Evolutionary conservation across 35 echinoderm and acorn worm genomes (phyloP).

Genomic region (Apostichopus japonicus): DNA sequence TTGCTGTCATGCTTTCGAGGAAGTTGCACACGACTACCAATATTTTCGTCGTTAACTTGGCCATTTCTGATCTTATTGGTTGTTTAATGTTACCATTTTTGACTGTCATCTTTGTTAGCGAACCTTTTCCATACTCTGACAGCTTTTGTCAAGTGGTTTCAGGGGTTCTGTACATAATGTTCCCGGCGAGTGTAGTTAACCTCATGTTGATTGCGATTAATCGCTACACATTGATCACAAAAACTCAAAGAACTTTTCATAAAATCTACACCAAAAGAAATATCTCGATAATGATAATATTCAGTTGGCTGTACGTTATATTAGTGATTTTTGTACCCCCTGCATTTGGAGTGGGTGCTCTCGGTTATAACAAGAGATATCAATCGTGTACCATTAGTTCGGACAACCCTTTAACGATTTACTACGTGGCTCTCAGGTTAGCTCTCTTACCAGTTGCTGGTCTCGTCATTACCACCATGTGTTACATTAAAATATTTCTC

Average conservation of each 20-base stretch:
- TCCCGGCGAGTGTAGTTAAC: neutral
- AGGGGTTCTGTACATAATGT: neutral
- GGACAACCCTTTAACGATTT: neutral
- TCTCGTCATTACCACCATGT: neutral
- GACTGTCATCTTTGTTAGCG: neutral
- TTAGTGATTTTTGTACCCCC: neutral
- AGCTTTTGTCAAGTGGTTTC: neutral
- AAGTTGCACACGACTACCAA: neutral
- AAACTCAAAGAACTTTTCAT: neutral
- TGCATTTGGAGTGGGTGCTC: neutral
- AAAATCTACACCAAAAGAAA: conserved; percentile 9
- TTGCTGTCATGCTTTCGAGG: neutral
- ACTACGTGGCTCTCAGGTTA: neutral
- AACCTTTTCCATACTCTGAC: neutral
- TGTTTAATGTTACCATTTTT: neutral
- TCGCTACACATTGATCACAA: neutral
- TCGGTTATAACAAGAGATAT: neutral
- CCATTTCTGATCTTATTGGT: neutral
- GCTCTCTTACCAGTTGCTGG: neutral
- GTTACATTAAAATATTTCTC: neutral
- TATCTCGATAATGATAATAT: neutral
- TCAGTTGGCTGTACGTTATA: conserved; percentile 12
- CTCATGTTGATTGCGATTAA: neutral
- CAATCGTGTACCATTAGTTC: neutral
- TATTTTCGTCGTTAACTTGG: neutral